These are phyloP conservation scores for Rafetus swinhoei DNA, from an alignment of 2,113 vertebrate species.

Conservation along the genomic window DNA sequence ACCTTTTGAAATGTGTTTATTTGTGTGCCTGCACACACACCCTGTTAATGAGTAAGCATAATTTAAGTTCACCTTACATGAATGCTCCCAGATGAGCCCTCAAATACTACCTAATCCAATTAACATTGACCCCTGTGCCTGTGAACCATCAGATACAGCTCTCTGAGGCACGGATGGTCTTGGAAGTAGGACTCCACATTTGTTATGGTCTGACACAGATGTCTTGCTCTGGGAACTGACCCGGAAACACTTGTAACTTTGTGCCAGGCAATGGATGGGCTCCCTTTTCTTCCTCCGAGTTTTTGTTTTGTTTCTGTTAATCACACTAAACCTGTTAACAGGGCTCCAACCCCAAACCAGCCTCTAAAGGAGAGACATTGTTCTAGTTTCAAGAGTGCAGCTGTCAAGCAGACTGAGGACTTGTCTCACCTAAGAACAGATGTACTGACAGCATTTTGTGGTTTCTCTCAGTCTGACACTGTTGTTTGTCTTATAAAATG, in stretches of 20 bases:
- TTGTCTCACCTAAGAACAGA: rapidly evolving
- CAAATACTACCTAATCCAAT: not conserved
- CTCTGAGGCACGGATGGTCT: not conserved
- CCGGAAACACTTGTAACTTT: not conserved
- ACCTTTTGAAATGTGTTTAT: slow-evolving; percentile 26
- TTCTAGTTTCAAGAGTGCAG: not conserved
- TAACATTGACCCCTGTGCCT: not conserved
- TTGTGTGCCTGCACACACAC: slow-evolving; percentile 44
- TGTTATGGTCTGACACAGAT: not conserved
- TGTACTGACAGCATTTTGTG: rapidly evolving
- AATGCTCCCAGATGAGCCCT: slow-evolving; percentile 16
- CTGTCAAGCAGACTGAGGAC: rapidly evolving
- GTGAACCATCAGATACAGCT: not conserved
- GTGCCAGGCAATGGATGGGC: not conserved
- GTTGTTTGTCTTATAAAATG: rapidly evolving
- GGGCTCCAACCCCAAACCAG: not conserved
- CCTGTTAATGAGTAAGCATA: not conserved
- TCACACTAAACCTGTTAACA: not conserved
- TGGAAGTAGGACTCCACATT: not conserved
- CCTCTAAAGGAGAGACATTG: not conserved
- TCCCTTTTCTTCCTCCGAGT: not conserved
- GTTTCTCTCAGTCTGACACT: not conserved
- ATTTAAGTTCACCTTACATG: slow-evolving; percentile 7
- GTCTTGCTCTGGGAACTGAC: not conserved
- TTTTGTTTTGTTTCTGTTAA: not conserved